phyloP scores from a whole-genome alignment of 2,113 vertebrate species.

The Coregonus clupeaformis region DNA sequence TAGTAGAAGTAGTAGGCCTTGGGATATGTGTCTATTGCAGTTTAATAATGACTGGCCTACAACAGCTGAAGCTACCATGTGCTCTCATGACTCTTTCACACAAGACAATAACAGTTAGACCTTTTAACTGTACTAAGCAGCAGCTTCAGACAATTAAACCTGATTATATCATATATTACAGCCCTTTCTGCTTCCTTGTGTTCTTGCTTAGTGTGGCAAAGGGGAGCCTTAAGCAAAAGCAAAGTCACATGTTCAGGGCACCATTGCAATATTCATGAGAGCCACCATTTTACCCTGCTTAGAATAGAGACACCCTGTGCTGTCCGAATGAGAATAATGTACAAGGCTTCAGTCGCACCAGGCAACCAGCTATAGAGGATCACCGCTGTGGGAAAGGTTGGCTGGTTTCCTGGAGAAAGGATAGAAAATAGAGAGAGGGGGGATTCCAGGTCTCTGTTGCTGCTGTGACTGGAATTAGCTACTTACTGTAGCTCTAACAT shows the following conservation, averaged over 20 bases:
- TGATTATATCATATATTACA: background rate
- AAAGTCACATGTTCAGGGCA: slow-evolving; percentile 5
- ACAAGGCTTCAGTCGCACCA: background rate
- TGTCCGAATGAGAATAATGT: background rate
- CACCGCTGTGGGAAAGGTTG: background rate
- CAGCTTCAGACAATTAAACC: background rate
- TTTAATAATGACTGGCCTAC: background rate
- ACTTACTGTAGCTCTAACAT: background rate
- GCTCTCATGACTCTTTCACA: slow-evolving; percentile 4
- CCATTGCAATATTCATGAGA: slow-evolving; percentile 15
- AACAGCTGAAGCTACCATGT: slow-evolving; percentile 24
- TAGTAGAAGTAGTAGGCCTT: background rate
- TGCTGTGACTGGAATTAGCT: background rate
- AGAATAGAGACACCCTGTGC: slow-evolving; percentile 6
- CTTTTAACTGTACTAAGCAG: background rate
- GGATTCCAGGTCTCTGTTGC: background rate
- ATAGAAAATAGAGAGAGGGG: background rate
- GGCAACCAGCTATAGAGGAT: background rate
- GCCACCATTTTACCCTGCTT: background rate
- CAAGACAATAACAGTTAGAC: background rate
- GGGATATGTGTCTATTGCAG: too few relatives aligned
- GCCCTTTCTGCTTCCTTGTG: too few relatives aligned
- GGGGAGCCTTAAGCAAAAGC: background rate
- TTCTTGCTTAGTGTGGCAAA: background rate
- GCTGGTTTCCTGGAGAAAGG: background rate